phyloP scores from a whole-genome alignment of 30 jellyfish, hydroid and myxozoan species.

The Catostylus mosaicus region DNA sequence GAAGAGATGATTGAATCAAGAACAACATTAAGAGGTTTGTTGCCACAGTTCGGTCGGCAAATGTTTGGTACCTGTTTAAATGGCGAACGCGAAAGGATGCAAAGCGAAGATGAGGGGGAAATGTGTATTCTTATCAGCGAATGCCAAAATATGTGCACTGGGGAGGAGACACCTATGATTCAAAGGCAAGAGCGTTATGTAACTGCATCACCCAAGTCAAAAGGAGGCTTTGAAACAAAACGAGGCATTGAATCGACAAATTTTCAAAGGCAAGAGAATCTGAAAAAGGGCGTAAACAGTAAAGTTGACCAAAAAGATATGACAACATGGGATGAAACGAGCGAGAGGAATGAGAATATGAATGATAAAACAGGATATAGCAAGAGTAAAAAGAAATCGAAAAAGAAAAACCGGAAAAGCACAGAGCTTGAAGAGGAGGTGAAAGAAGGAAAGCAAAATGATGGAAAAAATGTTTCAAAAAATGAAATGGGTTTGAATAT shows the following conservation, averaged over 20 bases:
- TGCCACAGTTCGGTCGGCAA: slow-evolving; percentile 7
- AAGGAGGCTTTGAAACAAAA: neutral
- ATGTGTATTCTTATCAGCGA: too few species aligned
- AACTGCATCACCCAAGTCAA: neutral
- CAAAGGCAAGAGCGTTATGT: neutral
- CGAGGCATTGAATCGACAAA: neutral
- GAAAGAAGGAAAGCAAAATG: slow-evolving; percentile 9
- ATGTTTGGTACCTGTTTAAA: neutral
- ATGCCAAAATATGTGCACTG: neutral
- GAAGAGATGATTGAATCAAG: slow-evolving; percentile 13
- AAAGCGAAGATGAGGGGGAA: neutral
- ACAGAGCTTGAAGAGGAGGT: slow-evolving; percentile 12
- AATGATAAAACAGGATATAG: neutral
- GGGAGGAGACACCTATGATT: slow-evolving; percentile 36
- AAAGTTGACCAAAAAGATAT: neutral
- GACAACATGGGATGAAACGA: neutral
- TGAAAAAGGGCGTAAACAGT: neutral
- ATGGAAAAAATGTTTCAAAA: neutral
- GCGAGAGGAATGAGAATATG: too few species aligned
- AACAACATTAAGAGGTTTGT: slow-evolving; percentile 10
- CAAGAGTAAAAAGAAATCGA: slow-evolving; percentile 55
- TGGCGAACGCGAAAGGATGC: neutral
- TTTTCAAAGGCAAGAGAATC: neutral
- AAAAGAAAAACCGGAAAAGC: slow-evolving; percentile 27
- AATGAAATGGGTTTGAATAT: neutral